Conservation (phyloP, 2,113 vertebrate species). For the Mormoops blainvillei region DNA sequence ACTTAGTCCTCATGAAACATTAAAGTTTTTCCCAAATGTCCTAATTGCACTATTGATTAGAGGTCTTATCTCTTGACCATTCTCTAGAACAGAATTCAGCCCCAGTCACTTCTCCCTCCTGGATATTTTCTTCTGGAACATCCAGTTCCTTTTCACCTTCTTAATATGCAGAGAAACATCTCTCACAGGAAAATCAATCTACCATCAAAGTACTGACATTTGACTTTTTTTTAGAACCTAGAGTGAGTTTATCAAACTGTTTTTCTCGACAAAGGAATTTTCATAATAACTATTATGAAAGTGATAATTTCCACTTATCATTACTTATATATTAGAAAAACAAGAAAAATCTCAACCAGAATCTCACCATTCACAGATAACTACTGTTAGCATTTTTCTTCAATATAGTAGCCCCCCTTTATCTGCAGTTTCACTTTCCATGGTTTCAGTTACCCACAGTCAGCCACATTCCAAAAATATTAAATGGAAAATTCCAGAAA, state of each 20-base stretch:
- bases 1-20: background rate
- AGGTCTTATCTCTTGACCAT: background rate
- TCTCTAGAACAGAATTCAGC: background rate
- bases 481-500: background rate
- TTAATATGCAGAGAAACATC: background rate
- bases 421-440: background rate
- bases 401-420: background rate
- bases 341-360: background rate
- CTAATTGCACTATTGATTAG: background rate
- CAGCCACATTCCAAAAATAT: background rate
- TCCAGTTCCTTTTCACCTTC: background rate
- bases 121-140: background rate
- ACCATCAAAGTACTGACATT: background rate
- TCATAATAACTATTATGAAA: background rate
- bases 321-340: background rate
- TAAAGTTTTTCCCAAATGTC: background rate
- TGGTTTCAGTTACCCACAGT: background rate
- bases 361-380: background rate
- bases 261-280: background rate
- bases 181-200: background rate
- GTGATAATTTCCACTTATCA: background rate
- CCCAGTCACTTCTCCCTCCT: background rate
- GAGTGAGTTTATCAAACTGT: background rate
- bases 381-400: background rate
- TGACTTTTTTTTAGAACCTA: background rate